phyloP scores from a whole-genome alignment of 2,797 vertebrate species.

The Pteronotus mesoamericanus region DNA sequence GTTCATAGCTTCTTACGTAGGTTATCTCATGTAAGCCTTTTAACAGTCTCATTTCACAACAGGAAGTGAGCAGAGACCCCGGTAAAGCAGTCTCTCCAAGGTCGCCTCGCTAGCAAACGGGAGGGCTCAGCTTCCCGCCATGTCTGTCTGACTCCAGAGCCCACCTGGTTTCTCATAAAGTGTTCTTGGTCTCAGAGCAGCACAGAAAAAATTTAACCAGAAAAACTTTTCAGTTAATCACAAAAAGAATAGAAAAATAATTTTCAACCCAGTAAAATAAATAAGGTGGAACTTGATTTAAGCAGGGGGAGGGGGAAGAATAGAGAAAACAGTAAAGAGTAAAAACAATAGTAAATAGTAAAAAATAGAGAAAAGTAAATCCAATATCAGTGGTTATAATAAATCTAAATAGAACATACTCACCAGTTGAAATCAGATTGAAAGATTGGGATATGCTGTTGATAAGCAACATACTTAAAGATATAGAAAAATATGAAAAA shows the following conservation, averaged over 20 bases:
- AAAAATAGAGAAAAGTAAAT: conserved; percentile 26
- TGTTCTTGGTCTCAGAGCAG: conserved; percentile 6
- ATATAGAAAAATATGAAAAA: not conserved
- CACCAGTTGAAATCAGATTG: not conserved
- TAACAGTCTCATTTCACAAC: not conserved
- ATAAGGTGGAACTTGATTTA: not conserved
- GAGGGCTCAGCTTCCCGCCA: not conserved
- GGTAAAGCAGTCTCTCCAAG: not conserved
- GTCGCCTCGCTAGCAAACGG: not conserved
- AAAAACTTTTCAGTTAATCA: not conserved
- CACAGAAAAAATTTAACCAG: not conserved
- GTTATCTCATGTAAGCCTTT: not conserved
- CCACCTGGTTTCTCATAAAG: not conserved
- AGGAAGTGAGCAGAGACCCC: not conserved
- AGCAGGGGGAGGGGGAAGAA: not conserved
- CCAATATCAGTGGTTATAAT: not conserved
- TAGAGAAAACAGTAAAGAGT: not conserved
- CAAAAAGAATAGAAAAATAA: not conserved
- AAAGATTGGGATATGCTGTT: not conserved
- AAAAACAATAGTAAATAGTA: conserved; percentile 31
- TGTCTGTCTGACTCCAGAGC: not conserved
- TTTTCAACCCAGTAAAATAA: not conserved
- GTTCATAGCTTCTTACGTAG: not conserved
- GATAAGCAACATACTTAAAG: not conserved
- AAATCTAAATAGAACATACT: not conserved